Percentiles rank a stretch among this genome's conserved stretches.
Conservation (phyloP, 2,113 vertebrate species). For the Mystacornis crossleyi region DNA sequence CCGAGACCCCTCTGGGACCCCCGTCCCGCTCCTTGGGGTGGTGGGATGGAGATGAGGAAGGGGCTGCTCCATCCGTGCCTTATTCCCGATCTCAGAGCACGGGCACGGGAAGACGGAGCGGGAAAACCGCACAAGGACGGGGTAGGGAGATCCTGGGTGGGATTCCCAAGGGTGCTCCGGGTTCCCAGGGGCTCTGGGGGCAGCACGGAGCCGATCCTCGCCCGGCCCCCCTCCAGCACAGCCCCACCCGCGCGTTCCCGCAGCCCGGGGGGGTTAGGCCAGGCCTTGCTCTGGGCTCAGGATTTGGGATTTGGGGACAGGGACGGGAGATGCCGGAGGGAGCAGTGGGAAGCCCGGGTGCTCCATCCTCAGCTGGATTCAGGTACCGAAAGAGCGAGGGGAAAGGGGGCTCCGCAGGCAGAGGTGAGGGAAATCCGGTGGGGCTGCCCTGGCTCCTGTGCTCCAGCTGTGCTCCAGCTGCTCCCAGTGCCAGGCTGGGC, state of each 20-base stretch:
- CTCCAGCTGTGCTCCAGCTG: neutral
- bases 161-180: neutral
- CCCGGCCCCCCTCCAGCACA: neutral
- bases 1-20: neutral
- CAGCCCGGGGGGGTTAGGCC: neutral
- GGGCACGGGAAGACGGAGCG: neutral
- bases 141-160: neutral
- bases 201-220: neutral
- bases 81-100: neutral
- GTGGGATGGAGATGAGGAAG: neutral
- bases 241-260: neutral
- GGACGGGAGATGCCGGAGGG: neutral
- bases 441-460: neutral
- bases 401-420: neutral
- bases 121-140: neutral
- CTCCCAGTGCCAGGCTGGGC: neutral
- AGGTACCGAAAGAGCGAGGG: neutral
- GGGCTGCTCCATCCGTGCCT: neutral
- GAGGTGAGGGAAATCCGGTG: neutral
- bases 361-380: neutral
- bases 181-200: neutral
- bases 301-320: neutral
- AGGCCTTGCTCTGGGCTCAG: neutral
- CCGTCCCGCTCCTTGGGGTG: fast-evolving
- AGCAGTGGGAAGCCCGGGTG: neutral